Base-by-base conservation (phyloP, 92 coral and sea anemone genomes). In the Epizoanthus ramosus region DNA sequence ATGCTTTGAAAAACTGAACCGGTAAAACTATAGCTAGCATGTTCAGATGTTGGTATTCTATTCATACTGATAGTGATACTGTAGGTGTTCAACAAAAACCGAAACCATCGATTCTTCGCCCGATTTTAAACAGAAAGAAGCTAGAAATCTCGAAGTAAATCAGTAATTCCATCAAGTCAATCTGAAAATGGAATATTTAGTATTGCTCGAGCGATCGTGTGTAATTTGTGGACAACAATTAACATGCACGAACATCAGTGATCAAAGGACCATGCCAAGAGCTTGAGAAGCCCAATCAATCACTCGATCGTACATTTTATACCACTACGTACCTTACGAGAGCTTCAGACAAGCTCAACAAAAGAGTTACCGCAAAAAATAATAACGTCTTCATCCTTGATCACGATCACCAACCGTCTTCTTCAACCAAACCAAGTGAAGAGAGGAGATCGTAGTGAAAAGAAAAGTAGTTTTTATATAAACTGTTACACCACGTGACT, bases 331-430 rank as follows among this genome's bases (percentile, higher is more conserved):
- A 92, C 96, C 96, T 87, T 12, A 90, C 47, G 15, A 85, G 61
- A 53, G 93, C 96, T 88, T 92, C 86, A 4, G 93, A 73, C 33
- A 90, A 89, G 86, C 89, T 58, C 23, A 85, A 39, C 53, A 90
- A 21, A 53, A 87, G 84, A 22, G 75, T 43, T 37, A 77, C 53
- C 71, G 75, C 80, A 58, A 75, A 18, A 45, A 63, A 31, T 47
- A 57, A 84, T 15, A 79, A 45, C 23, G 71, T 23, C 79, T 84
- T 88, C 91, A 88, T 88, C 21, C 68, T 88, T 79, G 5, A 52
- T 61, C 54, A 10, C 8, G 54, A 50, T 50, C 15, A 12, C 2
- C 0, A 50, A 50, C 54, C 60, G 14, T 18, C 70, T 64, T 18
- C 70, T 64, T n/a, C 68, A 24, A 5, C 17, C 15, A 35, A 19